Base-by-base conservation (phyloP, 2,113 vertebrate species). In the Indri indri region DNA sequence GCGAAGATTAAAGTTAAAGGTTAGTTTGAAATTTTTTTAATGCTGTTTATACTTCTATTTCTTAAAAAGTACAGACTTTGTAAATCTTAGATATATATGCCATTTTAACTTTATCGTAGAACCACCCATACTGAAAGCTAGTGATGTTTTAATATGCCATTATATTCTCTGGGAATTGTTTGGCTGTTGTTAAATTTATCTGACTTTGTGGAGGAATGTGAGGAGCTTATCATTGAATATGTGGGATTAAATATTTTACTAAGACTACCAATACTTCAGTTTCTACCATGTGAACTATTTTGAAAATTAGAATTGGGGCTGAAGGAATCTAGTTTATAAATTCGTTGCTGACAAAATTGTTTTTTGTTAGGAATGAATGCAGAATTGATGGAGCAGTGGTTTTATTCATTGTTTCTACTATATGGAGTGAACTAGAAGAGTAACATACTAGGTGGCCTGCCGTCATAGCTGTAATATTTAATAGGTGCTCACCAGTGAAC, bases 1-100 rank as follows among this genome's bases (percentile, higher is more conserved):
- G 98, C 99, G 90, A 97, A 98, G 81, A 96, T 97, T 83, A 98
- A 99, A 97, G 92, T 98, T 95, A 98, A 98, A 98, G 99, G 98
- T 99, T 93, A 65, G 97, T 96, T 88, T 91, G 23, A 37, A 59
- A n/a, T 93, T 97, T 97, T 96, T 96, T 57, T 42, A 77, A 73
- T 86, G 37, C 66, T 22, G 25, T 59, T 92, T 88, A 32, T 94
- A 45, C 11, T 94, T 20, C 54, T 77, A 52, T 25, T 94, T 16
- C 22, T 81, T 92, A 45, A 65, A 27, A 94, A 42, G 9, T 70
- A 47, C 4, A 50, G n/a, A 66, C 18, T 93, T 87, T 1, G 0
- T 93, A 66, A 83, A 6, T 66, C 63, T 92, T 93, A 54, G 22
- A 74, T 37, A 23, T 81, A 22, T 13, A 10, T 92, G 11, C 6